Evolutionary conservation across 2,113 vertebrate genomes (phyloP), one percentile per base, ranked within the genome.

Genomic region (Serilophus lunatus): DNA sequence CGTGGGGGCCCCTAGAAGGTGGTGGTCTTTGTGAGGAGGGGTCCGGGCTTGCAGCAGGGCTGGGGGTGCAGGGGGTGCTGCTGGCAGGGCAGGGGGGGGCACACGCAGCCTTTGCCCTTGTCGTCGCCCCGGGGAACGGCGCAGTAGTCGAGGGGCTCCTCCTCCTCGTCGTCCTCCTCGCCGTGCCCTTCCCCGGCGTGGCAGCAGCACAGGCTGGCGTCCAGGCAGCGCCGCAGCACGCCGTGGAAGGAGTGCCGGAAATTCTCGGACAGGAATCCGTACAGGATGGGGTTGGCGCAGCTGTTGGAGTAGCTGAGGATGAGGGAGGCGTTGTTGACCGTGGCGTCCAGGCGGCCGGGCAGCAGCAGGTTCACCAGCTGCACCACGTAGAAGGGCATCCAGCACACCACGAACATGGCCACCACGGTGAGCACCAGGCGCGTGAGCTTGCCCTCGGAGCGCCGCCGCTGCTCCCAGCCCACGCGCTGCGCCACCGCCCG

Each of bases 371-470:
- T 98, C 40, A 99, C 97, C 80, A 99, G 96, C 97, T 99, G 99
- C 68, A 99, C 98, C 68, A 98, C 98, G 33, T 99, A 99, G 96
- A 99, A 99, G 4, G 98, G 98, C 98, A 99, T 98, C 99, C 99
- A 99, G 92, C 99, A 99, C 40, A 99, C 98, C 84, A 99, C 98
- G 57, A 99, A 99, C 98, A 98, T 98, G 69, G 99, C 99, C 89
- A 99, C 98, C 38, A 99, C 98, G 8, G 98, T 98, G 17, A 98
- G 97, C 74, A 99, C 98, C 97, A 99, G 98, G 14, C 97, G 97
- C 0, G 99, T 99, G 85, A 99, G 98, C 96, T 98, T 98, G 64
- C 98, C 97, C 97, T 99, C 99, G 0, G 98, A 99, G 95, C 98
- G 98, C 88, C 98, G 98, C 77, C 99, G 98, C 97, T 99, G 99